A percentile compares a stretch with the other conserved stretches of the same genome.
phyloP scores from a whole-genome alignment of 2,113 vertebrate genomes.

The Hymenochirus boettgeri region DNA sequence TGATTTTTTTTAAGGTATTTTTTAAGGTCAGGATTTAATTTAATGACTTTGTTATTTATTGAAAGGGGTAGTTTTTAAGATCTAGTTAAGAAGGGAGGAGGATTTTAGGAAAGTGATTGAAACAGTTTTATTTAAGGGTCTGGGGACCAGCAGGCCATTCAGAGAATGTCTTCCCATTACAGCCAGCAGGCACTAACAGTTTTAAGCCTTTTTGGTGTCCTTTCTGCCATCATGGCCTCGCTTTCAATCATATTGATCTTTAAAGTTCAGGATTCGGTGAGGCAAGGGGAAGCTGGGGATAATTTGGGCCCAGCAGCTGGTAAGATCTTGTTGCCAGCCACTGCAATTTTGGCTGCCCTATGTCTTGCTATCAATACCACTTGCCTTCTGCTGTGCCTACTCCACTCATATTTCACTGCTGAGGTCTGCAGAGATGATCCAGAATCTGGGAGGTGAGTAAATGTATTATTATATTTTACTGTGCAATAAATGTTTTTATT shows the following conservation, averaged over 20 bases:
- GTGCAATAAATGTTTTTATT: too few species aligned
- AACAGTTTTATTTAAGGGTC: too few species aligned
- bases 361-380: constrained; percentile 73
- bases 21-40: too few species aligned
- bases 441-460: constrained; percentile 69
- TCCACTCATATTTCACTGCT: constrained; percentile 74
- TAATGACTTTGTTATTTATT: too few species aligned
- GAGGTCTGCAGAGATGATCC: constrained; percentile 70
- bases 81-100: too few species aligned
- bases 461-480: too few species aligned
- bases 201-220: constrained; percentile 67
- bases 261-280: constrained; percentile 69
- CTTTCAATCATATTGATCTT: constrained; percentile 79
- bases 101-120: too few species aligned
- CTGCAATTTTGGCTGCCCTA: constrained; percentile 73
- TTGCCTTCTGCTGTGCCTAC: constrained; percentile 71
- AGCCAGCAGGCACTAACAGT: constrained; percentile 69
- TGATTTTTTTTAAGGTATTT: too few species aligned
- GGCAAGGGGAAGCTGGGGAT: constrained; percentile 44
- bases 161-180: constrained; percentile 59
- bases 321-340: constrained; percentile 64
- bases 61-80: too few species aligned
- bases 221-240: constrained; percentile 75
- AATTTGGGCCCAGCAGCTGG: constrained; percentile 51
- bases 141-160: too few species aligned